These are phyloP conservation scores for Oryzias dopingdopingensis DNA, from an alignment of 2,797 vertebrate genomes.

Conservation along the genomic window DNA sequence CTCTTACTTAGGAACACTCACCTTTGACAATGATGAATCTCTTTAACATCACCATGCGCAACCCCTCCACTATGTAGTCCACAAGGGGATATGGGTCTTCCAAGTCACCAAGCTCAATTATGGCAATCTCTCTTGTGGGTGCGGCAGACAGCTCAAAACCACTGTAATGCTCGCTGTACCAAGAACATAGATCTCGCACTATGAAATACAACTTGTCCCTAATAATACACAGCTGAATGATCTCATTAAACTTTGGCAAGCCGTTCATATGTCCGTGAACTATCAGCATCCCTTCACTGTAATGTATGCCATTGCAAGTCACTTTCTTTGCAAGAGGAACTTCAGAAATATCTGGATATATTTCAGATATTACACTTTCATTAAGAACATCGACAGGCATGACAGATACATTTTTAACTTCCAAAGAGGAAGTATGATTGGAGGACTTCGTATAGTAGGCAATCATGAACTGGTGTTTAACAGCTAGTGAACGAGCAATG, in stretches of 20 bases:
- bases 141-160: slow-evolving; percentile 31
- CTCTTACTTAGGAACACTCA: neutral
- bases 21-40: slow-evolving; percentile 8
- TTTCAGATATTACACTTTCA: slow-evolving; percentile 16
- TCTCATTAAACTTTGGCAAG: slow-evolving; percentile 36
- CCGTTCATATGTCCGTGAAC: slow-evolving; percentile 7
- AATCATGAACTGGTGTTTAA: too few relatives aligned
- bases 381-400: slow-evolving; percentile 39
- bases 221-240: slow-evolving; percentile 36
- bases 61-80: slow-evolving; percentile 18
- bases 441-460: slow-evolving; percentile 23
- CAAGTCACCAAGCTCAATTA: slow-evolving; percentile 30
- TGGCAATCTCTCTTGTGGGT: slow-evolving; percentile 32
- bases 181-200: neutral
- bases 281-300: slow-evolving; percentile 36
- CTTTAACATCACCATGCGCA: slow-evolving; percentile 33
- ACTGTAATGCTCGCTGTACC: slow-evolving; percentile 12
- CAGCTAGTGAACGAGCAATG: too few relatives aligned
- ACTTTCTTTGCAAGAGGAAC: slow-evolving; percentile 34
- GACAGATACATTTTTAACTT: slow-evolving; percentile 31
- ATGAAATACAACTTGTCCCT: slow-evolving; percentile 28
- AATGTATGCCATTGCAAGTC: slow-evolving; percentile 32
- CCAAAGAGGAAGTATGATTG: slow-evolving; percentile 24
- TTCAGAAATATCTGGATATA: slow-evolving; percentile 22
- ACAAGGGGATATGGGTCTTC: neutral